Percentiles rank a stretch among this genome's conserved stretches.
These are phyloP conservation scores for Dreissena rostriformis DNA, from an alignment of 1,140 invertebrate species.

Conservation along the genomic window DNA sequence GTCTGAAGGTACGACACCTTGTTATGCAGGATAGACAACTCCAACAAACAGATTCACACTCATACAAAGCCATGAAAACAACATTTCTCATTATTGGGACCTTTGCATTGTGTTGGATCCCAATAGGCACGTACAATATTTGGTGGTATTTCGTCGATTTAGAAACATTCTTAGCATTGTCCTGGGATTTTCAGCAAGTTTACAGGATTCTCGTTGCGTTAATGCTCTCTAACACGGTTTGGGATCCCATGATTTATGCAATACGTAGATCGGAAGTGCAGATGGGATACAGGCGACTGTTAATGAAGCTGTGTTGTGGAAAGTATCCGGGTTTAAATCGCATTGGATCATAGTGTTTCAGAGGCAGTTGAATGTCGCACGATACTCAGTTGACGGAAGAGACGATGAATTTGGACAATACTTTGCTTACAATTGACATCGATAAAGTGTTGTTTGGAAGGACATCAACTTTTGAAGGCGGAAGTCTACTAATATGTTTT, in stretches of 20 bases:
- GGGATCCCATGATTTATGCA: neutral
- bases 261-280: neutral
- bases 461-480: too few relatives aligned
- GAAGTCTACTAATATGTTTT: too few relatives aligned
- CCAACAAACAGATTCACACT: neutral
- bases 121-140: neutral
- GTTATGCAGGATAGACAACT: neutral
- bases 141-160: neutral
- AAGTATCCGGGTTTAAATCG: too few relatives aligned
- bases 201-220: neutral
- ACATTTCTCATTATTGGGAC: neutral
- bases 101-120: neutral
- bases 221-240: neutral
- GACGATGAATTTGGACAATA: too few relatives aligned
- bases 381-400: too few relatives aligned
- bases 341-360: too few relatives aligned
- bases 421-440: too few relatives aligned
- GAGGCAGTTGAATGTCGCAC: too few relatives aligned
- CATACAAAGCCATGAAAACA: neutral
- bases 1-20: neutral
- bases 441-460: too few relatives aligned
- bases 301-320: neutral
- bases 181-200: neutral
- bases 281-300: neutral
- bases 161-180: neutral